Percentiles rank a stretch among this genome's conserved stretches.
Evolutionary conservation across 1,140 invertebrate species (phyloP).

Genomic region (Musca domestica): DNA sequence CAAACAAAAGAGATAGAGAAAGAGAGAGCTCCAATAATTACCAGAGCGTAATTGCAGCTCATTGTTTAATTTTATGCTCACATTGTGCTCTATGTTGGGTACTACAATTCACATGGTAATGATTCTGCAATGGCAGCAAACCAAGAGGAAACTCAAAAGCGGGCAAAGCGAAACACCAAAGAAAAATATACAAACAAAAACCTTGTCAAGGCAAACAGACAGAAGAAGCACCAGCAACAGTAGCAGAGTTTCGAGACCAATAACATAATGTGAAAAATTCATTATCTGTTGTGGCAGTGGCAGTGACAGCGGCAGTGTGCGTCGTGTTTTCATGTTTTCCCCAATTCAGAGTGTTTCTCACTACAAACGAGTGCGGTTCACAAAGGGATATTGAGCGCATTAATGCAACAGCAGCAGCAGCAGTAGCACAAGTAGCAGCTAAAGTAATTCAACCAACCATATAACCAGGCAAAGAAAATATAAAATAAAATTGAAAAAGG

Average conservation of each 20-base stretch:
- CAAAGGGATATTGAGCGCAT: conserved; percentile 12
- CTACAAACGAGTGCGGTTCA: conserved; percentile 23
- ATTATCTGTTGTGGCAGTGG: neutral
- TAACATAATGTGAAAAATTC: neutral
- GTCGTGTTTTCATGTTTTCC: neutral
- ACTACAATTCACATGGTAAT: conserved; percentile 5
- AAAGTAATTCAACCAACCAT: neutral
- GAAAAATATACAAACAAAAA: neutral
- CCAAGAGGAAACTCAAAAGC: neutral
- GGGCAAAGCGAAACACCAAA: neutral
- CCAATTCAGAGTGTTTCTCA: conserved; percentile 19
- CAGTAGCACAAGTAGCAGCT: neutral
- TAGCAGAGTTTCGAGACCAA: neutral
- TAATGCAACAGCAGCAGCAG: neutral
- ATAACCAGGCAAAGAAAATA: neutral
- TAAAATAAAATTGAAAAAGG: neutral
- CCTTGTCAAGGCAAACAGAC: neutral
- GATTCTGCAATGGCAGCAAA: conserved; percentile 1
- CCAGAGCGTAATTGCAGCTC: neutral
- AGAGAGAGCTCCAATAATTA: too few relatives aligned
- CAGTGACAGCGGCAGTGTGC: neutral
- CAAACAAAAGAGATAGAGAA: too few relatives aligned
- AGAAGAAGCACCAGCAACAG: neutral
- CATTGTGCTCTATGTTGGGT: neutral
- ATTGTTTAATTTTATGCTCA: neutral